Base-by-base conservation (phyloP, 1,140 invertebrate genomes). In the Limonius californicus region DNA sequence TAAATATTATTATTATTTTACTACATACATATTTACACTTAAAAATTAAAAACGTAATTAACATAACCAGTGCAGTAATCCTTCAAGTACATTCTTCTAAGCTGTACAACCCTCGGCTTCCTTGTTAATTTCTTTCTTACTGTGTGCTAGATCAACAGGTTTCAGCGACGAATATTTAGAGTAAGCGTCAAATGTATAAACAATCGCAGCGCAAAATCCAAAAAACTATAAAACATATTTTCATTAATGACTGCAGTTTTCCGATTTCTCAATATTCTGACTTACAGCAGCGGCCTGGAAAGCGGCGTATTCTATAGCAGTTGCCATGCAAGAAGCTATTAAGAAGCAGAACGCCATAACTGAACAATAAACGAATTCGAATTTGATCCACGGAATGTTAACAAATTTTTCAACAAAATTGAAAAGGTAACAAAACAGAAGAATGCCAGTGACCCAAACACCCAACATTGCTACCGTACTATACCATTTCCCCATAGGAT, bases 351-450 rank as follows among this genome's bases (percentile, higher is more conserved):
- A 69, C 1, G 85, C 81, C 87, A 87, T 90, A 1, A 91, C 45
- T 0, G 79, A 77, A 73, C 88, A 89, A 77, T 87, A 92, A n/a
- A 83, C 79, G 27, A 92, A 84, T 79, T 94, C 92, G 70, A 94
- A 85, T 75, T 90, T 89, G 18, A 91, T 72, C 93, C 93, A 95
- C 0, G 92, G 92, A 59, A 95, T 88, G 74, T 84, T 89, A 73
- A 88, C 87, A 69, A 91, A 87, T 74, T 89, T 91, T 72, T 94
- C 90, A 62, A 95, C 82, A 9, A 95, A 82, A 72, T 95, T 91
- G 73, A 94, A 91, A 54, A 92, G 71, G 77, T 94, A 94, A 58
- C 94, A 83, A 0, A 86, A 81, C 15, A 95, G 82, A 12, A 95
- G 76, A 45, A 93, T 87, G 9, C 87, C 85, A 0, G 89, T 92